A percentile compares a stretch with the other conserved stretches of the same genome.
These are phyloP conservation scores for Idaea dimidiata DNA, from an alignment of 2,888 invertebrate genomes.

Conservation along the genomic window DNA sequence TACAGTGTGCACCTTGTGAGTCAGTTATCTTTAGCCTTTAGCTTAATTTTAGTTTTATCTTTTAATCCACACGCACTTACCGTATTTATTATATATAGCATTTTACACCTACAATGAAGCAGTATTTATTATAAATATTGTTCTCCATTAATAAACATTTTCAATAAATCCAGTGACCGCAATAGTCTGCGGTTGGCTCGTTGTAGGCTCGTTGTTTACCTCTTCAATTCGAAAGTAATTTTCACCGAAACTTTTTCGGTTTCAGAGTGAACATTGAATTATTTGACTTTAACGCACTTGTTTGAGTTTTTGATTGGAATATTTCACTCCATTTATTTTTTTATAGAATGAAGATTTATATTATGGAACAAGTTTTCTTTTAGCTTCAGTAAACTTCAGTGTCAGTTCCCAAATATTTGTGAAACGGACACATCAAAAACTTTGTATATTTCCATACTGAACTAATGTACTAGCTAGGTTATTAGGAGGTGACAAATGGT, in stretches of 20 bases:
- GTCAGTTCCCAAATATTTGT: too few relatives aligned
- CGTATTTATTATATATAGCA: too few relatives aligned
- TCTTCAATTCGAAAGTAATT: conserved; percentile 33
- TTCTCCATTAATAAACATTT: conserved; percentile 49
- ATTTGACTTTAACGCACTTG: neutral
- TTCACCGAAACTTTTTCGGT: conserved; percentile 4
- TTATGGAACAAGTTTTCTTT: neutral
- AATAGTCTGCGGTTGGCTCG: conserved; percentile 49
- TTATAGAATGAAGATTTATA: neutral
- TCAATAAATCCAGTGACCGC: conserved; percentile 62
- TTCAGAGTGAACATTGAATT: conserved; percentile 5
- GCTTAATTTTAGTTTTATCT: too few relatives aligned
- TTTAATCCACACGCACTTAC: too few relatives aligned
- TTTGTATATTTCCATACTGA: too few relatives aligned
- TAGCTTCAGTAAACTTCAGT: neutral
- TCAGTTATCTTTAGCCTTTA: too few relatives aligned
- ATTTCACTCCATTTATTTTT: neutral
- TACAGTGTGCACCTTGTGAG: too few relatives aligned
- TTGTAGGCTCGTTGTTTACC: conserved; percentile 52
- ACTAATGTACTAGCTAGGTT: too few relatives aligned
- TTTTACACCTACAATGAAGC: too few relatives aligned
- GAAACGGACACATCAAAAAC: too few relatives aligned
- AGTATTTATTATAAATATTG: neutral
- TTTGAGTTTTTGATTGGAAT: neutral
- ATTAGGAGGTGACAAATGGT: too few relatives aligned